Evolutionary conservation across 2,888 invertebrate species (phyloP).

Genomic region (Acanthosoma haemorrhoidale): DNA sequence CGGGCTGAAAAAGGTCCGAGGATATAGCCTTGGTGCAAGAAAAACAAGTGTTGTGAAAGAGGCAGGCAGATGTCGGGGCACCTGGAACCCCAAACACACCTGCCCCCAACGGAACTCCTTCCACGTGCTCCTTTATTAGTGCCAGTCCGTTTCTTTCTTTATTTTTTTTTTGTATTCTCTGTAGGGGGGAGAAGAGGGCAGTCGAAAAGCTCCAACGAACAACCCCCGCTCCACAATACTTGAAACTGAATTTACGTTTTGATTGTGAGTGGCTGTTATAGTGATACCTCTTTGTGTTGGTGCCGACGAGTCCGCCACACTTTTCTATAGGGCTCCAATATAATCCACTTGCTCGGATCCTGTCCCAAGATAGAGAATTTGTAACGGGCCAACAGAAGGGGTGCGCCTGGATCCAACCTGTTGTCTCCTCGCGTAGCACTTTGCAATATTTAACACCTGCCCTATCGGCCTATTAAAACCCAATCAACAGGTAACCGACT

Average conservation of each 20-base stretch:
- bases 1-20: not conserved
- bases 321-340: not conserved
- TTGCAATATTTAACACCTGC: not conserved
- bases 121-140: constrained; percentile 19
- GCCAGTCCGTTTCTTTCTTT: not conserved
- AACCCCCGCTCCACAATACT: constrained; percentile 9
- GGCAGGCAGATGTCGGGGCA: constrained; percentile 15
- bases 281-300: not conserved
- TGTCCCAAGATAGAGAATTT: constrained; percentile 9
- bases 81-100: constrained; percentile 16
- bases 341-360: not conserved
- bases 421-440: not conserved
- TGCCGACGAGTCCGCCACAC: not conserved
- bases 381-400: constrained; percentile 20
- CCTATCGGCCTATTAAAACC: not conserved
- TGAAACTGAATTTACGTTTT: constrained; percentile 22
- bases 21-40: constrained; percentile 17
- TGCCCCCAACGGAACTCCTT: constrained; percentile 23
- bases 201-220: constrained; percentile 13
- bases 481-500: not conserved
- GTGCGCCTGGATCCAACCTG: constrained; percentile 9
- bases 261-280: constrained; percentile 19
- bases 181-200: no score
- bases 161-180: no score
- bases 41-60: constrained; percentile 19